Evolutionary conservation across 2,113 vertebrate genomes (phyloP).

Genomic region (Tragulus kanchil): DNA sequence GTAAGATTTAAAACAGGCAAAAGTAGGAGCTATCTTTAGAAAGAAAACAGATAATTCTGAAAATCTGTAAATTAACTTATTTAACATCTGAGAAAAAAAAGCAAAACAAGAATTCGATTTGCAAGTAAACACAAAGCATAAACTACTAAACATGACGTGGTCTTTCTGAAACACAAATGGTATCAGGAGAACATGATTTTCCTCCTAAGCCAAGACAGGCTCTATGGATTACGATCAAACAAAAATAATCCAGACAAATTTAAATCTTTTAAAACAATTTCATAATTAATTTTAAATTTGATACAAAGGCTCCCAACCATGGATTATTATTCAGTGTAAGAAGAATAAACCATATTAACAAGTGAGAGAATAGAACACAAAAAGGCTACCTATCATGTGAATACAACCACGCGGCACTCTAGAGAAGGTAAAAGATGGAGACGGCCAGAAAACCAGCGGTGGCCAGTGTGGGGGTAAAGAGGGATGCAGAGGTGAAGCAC

Average conservation of each 20-base stretch:
- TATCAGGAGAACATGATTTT: neutral
- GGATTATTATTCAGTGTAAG: too few relatives aligned
- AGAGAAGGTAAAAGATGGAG: neutral
- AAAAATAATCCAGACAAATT: neutral
- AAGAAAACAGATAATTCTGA: neutral
- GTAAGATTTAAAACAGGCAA: constrained; percentile 5
- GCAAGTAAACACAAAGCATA: constrained; percentile 12
- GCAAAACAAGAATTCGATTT: constrained; percentile 44
- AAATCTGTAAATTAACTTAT: neutral
- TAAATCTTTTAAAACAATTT: neutral
- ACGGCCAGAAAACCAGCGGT: neutral
- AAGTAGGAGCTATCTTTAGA: neutral
- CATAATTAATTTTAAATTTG: too few relatives aligned
- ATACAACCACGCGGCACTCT: neutral
- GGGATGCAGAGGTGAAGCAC: neutral
- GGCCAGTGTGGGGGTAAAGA: neutral
- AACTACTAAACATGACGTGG: neutral
- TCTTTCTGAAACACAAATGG: constrained; percentile 34
- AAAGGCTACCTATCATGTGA: neutral
- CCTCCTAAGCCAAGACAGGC: neutral
- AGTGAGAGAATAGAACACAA: neutral
- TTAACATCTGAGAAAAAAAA: constrained; percentile 14
- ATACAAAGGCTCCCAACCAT: neutral
- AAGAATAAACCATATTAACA: neutral
- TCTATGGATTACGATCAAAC: neutral